Evolutionary conservation across 2,797 vertebrate genomes (phyloP), one percentile per base, ranked within the genome.

Genomic region (Pempheris klunzingeri): DNA sequence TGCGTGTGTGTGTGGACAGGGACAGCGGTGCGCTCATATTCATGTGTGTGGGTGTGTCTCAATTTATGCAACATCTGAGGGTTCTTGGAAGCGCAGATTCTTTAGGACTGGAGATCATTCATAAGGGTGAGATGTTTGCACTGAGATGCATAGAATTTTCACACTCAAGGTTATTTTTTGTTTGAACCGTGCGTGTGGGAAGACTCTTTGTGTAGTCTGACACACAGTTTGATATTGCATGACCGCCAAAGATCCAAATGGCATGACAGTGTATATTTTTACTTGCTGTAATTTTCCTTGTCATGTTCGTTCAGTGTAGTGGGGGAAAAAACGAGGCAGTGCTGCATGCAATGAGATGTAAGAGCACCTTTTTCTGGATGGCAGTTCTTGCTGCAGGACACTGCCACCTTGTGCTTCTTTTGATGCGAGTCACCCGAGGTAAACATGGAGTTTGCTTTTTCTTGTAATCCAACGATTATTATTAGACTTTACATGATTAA

Each of bases 21-120:
- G 78, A 77, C 74, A 87, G 81, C 30, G 7, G 73, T 73, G 74
- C 41, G 61, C 84, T 80, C 60, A 63, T 64, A 80, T 74, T 81
- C 68, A 84, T 77, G 77, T 84, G 85, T 88, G 80, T 92, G 83
- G 90, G 92, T 93, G 90, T 90, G 87, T 91, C 85, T 92, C 82
- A 87, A 81, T 88, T 89, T 90, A 90, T 92, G 90, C 88, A 88
- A 82, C 78, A 88, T 89, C 75, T 80, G 72, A 84, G 71, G 71
- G 32, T 81, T 80, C 47, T 71, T 70, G 53, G 55, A 78, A 75
- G 59, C 7, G 11, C 79, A 81, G 55, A 71, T 78, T 85, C 28
- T 86, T 83, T 32, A 49, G 43, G 47, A 80, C 28, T 58, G 52
- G 15, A 78, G 76, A 77, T 72, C 67, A 43, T 62, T 85, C 36